A percentile compares a stretch with the other conserved stretches of the same genome.
Conservation (phyloP, 2,113 vertebrate genomes). For the Chlorodrepanis virens region DNA sequence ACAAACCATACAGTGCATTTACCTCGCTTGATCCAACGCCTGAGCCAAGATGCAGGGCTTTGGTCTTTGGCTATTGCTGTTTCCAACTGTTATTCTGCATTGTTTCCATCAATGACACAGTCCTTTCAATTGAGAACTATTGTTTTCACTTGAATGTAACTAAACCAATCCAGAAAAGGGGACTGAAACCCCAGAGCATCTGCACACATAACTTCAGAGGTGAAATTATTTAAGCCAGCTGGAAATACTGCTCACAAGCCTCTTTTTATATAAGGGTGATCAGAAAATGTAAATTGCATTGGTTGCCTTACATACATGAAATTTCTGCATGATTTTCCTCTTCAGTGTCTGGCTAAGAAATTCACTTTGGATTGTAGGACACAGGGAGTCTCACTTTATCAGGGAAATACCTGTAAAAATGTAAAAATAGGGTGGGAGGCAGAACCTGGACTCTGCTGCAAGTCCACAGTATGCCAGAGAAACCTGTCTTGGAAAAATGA, state of each 20-base stretch:
- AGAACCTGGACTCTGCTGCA: background rate
- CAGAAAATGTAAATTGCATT: background rate
- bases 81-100: background rate
- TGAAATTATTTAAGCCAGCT: background rate
- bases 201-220: background rate
- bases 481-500: background rate
- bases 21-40: background rate
- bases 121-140: background rate
- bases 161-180: background rate
- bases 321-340: background rate
- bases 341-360: background rate
- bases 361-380: accelerated
- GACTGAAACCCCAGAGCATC: background rate
- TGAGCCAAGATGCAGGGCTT: background rate
- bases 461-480: background rate
- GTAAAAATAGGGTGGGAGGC: background rate
- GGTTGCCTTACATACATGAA: background rate
- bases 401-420: background rate
- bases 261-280: background rate
- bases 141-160: background rate
- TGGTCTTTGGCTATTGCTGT: background rate
- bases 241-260: accelerated
- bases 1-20: background rate
- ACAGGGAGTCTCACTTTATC: background rate
- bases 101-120: background rate